Base-by-base conservation (phyloP, 2,797 vertebrate genomes). In the Gymnoscopelus braueri region DNA sequence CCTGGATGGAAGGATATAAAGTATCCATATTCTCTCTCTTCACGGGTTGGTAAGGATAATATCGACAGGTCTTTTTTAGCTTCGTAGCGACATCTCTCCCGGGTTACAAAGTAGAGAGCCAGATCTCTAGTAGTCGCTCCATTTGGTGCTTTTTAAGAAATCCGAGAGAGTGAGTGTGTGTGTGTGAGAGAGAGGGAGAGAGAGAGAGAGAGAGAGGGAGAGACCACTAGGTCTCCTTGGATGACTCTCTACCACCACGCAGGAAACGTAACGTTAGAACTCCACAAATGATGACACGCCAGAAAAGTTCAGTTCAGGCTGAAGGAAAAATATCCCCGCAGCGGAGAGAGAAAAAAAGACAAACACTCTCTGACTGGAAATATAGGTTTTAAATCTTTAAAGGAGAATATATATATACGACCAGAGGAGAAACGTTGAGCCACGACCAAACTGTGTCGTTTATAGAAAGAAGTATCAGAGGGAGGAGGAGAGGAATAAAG, bases 281-380 rank as follows among this genome's bases (percentile, higher is more conserved):
- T 80, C 68, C 64, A 78, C 54, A 82, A 87, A 82, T 81, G 76
- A 83, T 84, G 83, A 86, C 81, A 76, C 63, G 12, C 62, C 77
- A 78, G 62, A 80, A 89, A 89, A 89, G 81, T 89, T 29, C 51
- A 39, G 35, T 39, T 86, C 51, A 66, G 71, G 63, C 59, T 60
- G 67, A 19, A 24, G 49, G 49, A 72, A 80, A 79, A 81, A 81
- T 10, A 55, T 44, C 39, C 19, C 39, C 39, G 39, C 39, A 44
- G 44, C 5, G 63, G 72, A 57, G 65, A 19, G 54, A 10, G 47
- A 47, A 32, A 48, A 47, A 32, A 48, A 13, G 60, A 71, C 71
- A 63, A 47, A 14, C 14, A 60, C 80, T 77, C 69, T 78, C 2
- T 29, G 26, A 19, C 77, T 6, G 3, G 32, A 61, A 61, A 67